These are phyloP conservation scores for Menidia beryllina DNA, from an alignment of 2,113 vertebrate species.

Conservation along the genomic window DNA sequence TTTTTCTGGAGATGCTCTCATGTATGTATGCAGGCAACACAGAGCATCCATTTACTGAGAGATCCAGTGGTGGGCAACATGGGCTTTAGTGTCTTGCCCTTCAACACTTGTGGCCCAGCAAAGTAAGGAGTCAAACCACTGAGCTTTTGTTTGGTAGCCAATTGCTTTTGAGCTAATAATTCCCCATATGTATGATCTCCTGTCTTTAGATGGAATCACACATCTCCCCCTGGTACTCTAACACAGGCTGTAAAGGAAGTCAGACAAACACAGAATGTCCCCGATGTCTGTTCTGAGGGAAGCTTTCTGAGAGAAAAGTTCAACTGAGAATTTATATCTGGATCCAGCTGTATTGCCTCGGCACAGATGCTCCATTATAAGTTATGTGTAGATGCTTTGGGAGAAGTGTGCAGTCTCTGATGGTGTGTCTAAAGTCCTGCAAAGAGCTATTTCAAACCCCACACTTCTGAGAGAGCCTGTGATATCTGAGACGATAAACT, in stretches of 20 bases:
- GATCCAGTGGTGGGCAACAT: too few relatives aligned
- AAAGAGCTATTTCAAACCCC: constrained; percentile 26
- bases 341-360: constrained; percentile 15
- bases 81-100: too few relatives aligned
- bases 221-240: neutral
- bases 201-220: neutral
- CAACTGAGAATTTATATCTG: constrained; percentile 3
- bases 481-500: too few relatives aligned
- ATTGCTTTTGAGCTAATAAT: too few relatives aligned
- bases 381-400: constrained; percentile 11
- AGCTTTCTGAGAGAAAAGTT: constrained; percentile 12
- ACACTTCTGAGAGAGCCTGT: constrained; percentile 35
- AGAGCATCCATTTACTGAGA: too few relatives aligned
- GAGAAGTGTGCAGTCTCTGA: neutral
- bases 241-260: neutral
- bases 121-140: too few relatives aligned
- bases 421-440: constrained; percentile 17
- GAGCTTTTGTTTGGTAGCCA: too few relatives aligned
- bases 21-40: too few relatives aligned
- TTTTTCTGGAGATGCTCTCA: neutral
- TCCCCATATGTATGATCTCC: neutral
- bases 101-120: too few relatives aligned
- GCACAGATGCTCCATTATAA: constrained; percentile 6
- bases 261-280: neutral
- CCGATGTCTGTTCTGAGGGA: neutral